These are phyloP conservation scores for Microctonus brassicae DNA, from an alignment of 2,888 invertebrate species.

Conservation along the genomic window DNA sequence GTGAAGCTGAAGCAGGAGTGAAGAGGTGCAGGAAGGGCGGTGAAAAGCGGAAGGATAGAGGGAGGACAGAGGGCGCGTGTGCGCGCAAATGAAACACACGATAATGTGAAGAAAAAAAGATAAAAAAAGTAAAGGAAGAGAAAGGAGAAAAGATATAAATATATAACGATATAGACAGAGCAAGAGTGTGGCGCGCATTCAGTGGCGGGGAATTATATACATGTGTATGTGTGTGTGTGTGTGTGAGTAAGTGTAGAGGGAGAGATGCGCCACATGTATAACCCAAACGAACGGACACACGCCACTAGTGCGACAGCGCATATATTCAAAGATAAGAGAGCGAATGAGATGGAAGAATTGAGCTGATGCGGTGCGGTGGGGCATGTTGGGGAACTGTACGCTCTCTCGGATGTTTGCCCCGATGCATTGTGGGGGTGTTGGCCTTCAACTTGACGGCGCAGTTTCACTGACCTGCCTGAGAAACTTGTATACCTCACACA, in stretches of 20 bases:
- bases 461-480: slow-evolving; percentile 71
- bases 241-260: slow-evolving; percentile 14
- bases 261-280: slow-evolving; percentile 22
- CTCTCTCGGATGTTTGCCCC: slow-evolving; percentile 49
- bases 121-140: neutral
- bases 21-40: slow-evolving; percentile 39
- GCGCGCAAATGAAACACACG: neutral
- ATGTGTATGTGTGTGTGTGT: no score
- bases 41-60: slow-evolving; percentile 22
- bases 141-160: neutral
- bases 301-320: neutral
- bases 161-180: neutral
- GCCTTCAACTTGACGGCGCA: slow-evolving; percentile 70
- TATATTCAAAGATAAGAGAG: neutral
- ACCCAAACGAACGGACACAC: neutral
- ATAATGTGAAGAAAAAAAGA: neutral
- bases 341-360: no score
- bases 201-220: neutral
- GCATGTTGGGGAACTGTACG: no score
- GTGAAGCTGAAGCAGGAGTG: slow-evolving; percentile 21
- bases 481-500: slow-evolving; percentile 67
- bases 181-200: neutral
- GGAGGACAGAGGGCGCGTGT: neutral
- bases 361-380: no score
- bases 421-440: slow-evolving; percentile 70